phyloP scores from a whole-genome alignment of 1,140 invertebrate species.

The Lordiphosa mommai region DNA sequence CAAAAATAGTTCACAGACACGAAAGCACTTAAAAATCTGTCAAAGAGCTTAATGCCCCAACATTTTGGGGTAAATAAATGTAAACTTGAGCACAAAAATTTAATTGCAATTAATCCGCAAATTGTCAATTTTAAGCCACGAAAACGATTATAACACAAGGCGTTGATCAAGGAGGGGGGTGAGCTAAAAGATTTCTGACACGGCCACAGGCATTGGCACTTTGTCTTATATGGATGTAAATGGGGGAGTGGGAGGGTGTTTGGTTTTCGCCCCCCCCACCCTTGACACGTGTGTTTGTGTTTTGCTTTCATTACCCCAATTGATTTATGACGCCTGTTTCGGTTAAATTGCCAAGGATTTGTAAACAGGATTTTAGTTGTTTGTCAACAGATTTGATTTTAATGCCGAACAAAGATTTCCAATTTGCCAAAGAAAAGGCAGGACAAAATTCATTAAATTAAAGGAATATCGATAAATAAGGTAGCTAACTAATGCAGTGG shows the following conservation, averaged over 20 bases:
- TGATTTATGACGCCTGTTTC: slow-evolving; percentile 54
- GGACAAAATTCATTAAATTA: too few relatives aligned
- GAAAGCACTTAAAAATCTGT: too few relatives aligned
- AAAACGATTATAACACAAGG: slow-evolving; percentile 14
- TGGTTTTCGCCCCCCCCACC: neutral
- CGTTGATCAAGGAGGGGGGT: neutral
- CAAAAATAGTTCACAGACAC: too few relatives aligned
- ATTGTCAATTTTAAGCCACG: slow-evolving; percentile 22
- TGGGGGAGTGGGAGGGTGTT: neutral
- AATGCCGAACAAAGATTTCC: slow-evolving; percentile 32
- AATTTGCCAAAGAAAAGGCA: slow-evolving; percentile 18
- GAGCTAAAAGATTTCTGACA: slow-evolving; percentile 26
- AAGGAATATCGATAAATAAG: too few relatives aligned
- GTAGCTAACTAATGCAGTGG: too few relatives aligned
- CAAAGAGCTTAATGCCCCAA: too few relatives aligned
- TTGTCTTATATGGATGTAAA: neutral
- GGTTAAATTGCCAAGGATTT: slow-evolving; percentile 42
- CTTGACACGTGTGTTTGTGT: slow-evolving; percentile 9
- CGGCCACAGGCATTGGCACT: slow-evolving; percentile 27
- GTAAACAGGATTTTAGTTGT: slow-evolving; percentile 37
- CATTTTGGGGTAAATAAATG: neutral
- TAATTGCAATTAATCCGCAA: slow-evolving; percentile 20
- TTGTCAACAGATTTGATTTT: slow-evolving; percentile 55
- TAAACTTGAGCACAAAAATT: slow-evolving; percentile 10
- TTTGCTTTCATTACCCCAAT: slow-evolving; percentile 47